Conservation (phyloP, 2,888 invertebrate genomes). For the Stegana nigrithorax region DNA sequence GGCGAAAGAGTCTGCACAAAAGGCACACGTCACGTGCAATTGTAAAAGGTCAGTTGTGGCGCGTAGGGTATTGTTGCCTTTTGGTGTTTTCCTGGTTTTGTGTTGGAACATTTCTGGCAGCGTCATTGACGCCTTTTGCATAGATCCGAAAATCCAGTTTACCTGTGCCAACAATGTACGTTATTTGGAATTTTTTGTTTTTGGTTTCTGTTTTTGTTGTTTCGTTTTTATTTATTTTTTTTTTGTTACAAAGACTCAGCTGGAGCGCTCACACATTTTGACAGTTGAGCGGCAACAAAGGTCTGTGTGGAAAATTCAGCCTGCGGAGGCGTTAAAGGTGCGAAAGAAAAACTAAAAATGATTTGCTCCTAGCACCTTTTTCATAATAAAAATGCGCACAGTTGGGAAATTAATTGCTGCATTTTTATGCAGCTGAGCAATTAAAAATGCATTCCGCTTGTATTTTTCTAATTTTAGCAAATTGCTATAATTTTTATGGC, state of each 20-base stretch:
- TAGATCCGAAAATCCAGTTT: not conserved
- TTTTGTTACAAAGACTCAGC: slow-evolving; percentile 14
- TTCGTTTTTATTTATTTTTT: too few species aligned
- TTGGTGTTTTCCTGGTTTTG: not conserved
- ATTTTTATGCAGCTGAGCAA: slow-evolving; percentile 7
- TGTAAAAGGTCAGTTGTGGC: slow-evolving; percentile 18
- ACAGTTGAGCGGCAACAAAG: slow-evolving; percentile 13
- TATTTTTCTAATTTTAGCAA: not conserved
- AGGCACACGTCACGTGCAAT: slow-evolving; percentile 20
- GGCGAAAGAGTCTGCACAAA: too few species aligned
- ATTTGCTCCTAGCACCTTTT: too few species aligned
- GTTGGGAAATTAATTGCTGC: slow-evolving; percentile 13
- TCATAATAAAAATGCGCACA: not conserved
- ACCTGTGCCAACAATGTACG: slow-evolving; percentile 1
- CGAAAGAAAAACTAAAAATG: slow-evolving; percentile 1
- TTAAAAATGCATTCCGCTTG: not conserved
- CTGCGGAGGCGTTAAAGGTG: slow-evolving; percentile 9
- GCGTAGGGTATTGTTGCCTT: slow-evolving; percentile 6
- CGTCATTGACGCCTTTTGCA: slow-evolving; percentile 12
- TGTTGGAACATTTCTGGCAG: slow-evolving; percentile 13
- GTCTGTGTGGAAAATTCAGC: not conserved
- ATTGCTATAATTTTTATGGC: slow-evolving; percentile 5
- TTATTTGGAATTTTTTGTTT: too few species aligned
- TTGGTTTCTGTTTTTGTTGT: not conserved
- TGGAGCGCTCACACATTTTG: slow-evolving; percentile 22